Percentiles rank a stretch among this genome's conserved stretches.
Conservation (phyloP, 1,140 invertebrate species). For the Heliconius eleuchia region DNA sequence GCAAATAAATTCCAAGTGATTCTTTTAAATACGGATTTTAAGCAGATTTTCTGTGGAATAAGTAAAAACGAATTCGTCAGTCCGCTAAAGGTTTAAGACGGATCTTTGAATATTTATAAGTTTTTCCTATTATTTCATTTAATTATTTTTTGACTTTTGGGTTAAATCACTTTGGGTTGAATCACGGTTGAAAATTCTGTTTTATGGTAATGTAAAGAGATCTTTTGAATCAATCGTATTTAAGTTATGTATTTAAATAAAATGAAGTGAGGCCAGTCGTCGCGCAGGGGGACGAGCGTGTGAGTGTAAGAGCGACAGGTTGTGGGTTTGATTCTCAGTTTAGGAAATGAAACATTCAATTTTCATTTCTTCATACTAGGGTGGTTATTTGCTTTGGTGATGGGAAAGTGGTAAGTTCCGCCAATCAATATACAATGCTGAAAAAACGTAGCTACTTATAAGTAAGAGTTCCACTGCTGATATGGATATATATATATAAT, state of each 20-base stretch:
- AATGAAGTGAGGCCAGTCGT: too few species aligned
- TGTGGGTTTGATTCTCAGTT: too few species aligned
- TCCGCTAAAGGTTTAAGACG: conserved; percentile 70
- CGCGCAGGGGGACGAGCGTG: too few species aligned
- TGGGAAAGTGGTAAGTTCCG: too few species aligned
- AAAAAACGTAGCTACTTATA: too few species aligned
- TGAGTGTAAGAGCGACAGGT: too few species aligned
- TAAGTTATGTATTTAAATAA: not conserved
- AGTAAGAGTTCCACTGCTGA: too few species aligned
- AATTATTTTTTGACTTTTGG: conserved; percentile 50
- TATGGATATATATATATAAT: too few species aligned
- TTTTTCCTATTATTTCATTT: conserved; percentile 79
- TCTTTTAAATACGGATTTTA: conserved; percentile 81
- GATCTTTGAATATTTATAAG: conserved; percentile 79
- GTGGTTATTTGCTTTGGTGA: too few species aligned
- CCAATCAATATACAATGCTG: too few species aligned
- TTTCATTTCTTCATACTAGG: too few species aligned
- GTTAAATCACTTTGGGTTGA: conserved; percentile 23
- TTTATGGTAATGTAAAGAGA: not conserved
- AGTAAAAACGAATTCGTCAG: conserved; percentile 80
- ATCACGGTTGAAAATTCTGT: not conserved
- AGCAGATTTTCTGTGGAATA: conserved; percentile 80
- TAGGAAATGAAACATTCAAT: too few species aligned
- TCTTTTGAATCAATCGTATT: conserved; percentile 7
- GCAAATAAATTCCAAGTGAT: conserved; percentile 80